Conservation (phyloP, 2,113 vertebrate species). For the Podocnemis expansa region DNA sequence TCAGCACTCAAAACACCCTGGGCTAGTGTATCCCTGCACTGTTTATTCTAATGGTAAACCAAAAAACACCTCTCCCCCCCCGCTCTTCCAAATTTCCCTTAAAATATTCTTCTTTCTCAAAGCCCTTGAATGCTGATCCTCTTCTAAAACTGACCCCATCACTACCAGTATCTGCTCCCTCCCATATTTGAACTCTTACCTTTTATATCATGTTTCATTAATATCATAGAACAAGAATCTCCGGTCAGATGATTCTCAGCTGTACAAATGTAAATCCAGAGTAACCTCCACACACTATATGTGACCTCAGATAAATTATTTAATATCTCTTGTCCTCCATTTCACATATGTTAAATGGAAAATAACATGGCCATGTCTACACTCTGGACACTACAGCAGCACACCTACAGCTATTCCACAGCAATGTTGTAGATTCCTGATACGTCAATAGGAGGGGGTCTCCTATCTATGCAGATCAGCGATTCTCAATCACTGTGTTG, state of each 20-base stretch:
- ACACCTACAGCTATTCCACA: background rate
- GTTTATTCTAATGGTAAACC: background rate
- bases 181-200: background rate
- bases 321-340: background rate
- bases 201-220: background rate
- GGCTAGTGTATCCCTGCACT: background rate
- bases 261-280: background rate
- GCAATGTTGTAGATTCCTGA: too few species aligned
- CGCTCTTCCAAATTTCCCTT: background rate
- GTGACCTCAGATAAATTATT: background rate
- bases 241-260: background rate
- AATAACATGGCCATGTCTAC: background rate
- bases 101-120: background rate
- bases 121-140: background rate
- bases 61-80: background rate
- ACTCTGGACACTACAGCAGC: background rate
- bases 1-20: background rate
- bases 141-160: background rate
- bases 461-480: too few species aligned
- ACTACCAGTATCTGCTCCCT: background rate
- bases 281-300: conserved; percentile 29
- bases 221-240: background rate
- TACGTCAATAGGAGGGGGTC: too few species aligned
- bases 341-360: background rate
- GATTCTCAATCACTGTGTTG: too few species aligned